Base-by-base conservation (phyloP, 1,140 invertebrate species). In the Bombus huntii region DNA sequence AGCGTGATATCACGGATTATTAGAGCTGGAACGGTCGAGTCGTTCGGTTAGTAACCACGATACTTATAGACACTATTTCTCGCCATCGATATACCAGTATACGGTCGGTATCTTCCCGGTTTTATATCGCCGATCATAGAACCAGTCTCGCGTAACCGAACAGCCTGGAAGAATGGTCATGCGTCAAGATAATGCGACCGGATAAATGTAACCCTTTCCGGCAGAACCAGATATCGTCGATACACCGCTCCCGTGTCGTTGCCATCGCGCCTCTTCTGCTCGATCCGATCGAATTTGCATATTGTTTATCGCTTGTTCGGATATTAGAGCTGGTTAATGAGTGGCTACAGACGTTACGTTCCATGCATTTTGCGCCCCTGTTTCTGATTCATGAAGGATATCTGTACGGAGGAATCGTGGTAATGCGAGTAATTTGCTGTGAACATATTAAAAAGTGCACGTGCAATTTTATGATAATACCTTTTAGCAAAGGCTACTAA, bases 201-300 rank as follows among this genome's bases (percentile, higher is more conserved):
- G 92, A 92, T 92, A 92, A 93, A 92, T 88, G 87, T 87, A 91
- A 92, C 89, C 89, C 87, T 91, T 91, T 90, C 88, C 88, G 85
- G 90, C 80, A 87, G 82, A 90, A 92, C 85, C 89, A 85, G 87
- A 91, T 88, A 81, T 77, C 79, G 42, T 53, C 47, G 66, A 68
- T 87, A 87, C 79, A 37, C 15, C 44, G 76, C 37, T 37, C 34
- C 37, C 44, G 28, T 42, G 34, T 72, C 65, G 75, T 74, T 80
- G 37, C 66, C 65, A 57, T 78, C 47, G 37, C 59, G 37, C 28
- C 12, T 66, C 31, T 6, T n/a, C 57, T 22, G 15, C 15, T 31
- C 44, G 59, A n/a, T 44, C 37, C 34, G 13, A 28, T n/a, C 47
- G 53, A 68, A 87, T 87, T 57, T 71, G 39, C 81, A 73, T 80